phyloP scores from a whole-genome alignment of 1,140 invertebrate genomes.

The Drosophila littoralis region DNA sequence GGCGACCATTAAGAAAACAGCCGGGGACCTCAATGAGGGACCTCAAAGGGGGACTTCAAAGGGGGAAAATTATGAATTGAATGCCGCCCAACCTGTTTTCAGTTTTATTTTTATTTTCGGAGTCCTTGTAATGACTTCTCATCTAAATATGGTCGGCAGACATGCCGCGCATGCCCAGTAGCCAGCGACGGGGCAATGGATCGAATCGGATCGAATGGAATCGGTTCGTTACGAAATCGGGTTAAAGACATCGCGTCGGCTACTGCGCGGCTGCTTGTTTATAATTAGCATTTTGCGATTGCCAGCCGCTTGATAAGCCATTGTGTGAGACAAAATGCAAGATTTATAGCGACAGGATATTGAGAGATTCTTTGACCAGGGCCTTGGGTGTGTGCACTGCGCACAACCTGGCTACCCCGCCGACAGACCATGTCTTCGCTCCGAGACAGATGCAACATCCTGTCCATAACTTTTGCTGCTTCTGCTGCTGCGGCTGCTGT shows the following conservation, averaged over 20 bases:
- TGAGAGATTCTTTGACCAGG: slow-evolving; percentile 61
- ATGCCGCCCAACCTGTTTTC: slow-evolving; percentile 46
- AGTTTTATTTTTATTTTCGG: slow-evolving; percentile 3
- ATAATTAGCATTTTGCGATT: slow-evolving; percentile 82
- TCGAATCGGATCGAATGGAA: background rate
- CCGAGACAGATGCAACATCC: slow-evolving; percentile 68
- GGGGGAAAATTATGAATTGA: slow-evolving; percentile 67
- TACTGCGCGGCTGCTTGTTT: slow-evolving; percentile 68
- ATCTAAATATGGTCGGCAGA: slow-evolving; percentile 28
- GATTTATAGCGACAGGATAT: slow-evolving; percentile 81
- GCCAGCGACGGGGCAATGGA: slow-evolving; percentile 9
- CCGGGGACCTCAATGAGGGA: background rate
- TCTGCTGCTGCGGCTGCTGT: slow-evolving; percentile 43
- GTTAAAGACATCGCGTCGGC: slow-evolving; percentile 22
- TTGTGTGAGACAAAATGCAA: slow-evolving; percentile 62
- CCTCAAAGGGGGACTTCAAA: background rate
- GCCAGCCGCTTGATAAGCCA: slow-evolving; percentile 66
- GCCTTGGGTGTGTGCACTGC: background rate
- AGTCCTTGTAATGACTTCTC: slow-evolving; percentile 42
- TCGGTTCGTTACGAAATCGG: background rate
- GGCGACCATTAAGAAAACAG: slow-evolving; percentile 58
- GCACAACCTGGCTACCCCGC: background rate
- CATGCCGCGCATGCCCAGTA: slow-evolving; percentile 72
- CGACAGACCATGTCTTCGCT: slow-evolving; percentile 8
- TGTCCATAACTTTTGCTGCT: slow-evolving; percentile 62